These are phyloP conservation scores for Pseudochirops cupreus DNA, from an alignment of 2,797 vertebrate genomes.

Conservation along the genomic window DNA sequence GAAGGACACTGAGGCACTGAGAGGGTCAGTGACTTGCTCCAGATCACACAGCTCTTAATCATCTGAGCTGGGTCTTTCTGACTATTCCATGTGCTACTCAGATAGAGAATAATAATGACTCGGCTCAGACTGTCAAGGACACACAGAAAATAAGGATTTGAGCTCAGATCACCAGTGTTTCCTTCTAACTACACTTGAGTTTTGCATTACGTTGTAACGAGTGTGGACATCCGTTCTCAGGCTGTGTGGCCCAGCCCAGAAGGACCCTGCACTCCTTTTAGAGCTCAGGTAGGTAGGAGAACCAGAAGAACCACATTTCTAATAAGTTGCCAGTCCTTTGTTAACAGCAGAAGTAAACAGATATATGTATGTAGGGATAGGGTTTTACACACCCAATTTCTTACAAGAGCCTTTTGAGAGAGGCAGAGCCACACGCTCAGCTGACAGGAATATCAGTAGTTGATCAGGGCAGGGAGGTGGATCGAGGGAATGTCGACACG, in stretches of 20 bases:
- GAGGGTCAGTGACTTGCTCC: neutral
- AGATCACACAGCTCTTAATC: neutral
- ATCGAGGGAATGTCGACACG: neutral
- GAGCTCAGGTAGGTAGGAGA: neutral
- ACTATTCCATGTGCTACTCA: neutral
- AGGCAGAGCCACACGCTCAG: neutral
- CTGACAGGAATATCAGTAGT: neutral
- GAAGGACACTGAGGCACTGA: neutral
- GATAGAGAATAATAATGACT: neutral
- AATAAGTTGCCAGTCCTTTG: neutral
- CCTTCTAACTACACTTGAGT: neutral
- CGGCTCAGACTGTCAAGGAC: neutral
- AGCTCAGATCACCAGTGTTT: neutral
- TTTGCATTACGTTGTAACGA: conserved; percentile 16
- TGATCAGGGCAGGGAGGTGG: neutral
- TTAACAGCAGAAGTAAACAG: neutral
- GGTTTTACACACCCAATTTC: neutral
- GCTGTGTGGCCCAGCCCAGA: neutral
- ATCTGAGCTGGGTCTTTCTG: neutral
- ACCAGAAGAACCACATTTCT: neutral
- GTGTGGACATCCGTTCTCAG: conserved; percentile 25
- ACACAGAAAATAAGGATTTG: neutral
- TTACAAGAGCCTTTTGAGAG: neutral
- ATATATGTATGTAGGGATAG: neutral
- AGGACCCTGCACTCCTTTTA: conserved; percentile 2